Percentiles rank a stretch among this genome's conserved stretches.
phyloP scores from a whole-genome alignment of 2,113 vertebrate genomes.

The Corythornis madagascariensis region DNA sequence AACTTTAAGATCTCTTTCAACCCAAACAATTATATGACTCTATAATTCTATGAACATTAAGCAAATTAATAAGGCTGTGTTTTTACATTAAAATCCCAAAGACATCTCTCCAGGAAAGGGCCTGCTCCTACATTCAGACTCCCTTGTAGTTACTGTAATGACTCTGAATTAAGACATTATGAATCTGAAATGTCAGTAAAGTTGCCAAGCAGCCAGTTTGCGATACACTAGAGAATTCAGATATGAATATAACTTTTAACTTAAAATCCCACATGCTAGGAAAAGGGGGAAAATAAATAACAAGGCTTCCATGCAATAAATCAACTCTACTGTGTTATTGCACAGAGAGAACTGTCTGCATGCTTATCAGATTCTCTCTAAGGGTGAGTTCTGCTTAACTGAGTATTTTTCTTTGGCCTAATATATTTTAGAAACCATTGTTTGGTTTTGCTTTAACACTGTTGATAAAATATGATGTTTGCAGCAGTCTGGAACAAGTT shows the following conservation, averaged over 20 bases:
- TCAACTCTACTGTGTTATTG: not conserved
- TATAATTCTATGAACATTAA: not conserved
- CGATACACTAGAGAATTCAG: constrained; percentile 35
- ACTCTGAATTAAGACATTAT: constrained; percentile 60
- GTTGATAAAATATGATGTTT: constrained; percentile 11
- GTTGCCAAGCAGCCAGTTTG: constrained; percentile 55
- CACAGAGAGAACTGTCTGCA: not conserved
- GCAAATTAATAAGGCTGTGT: not conserved
- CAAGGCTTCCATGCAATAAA: constrained; percentile 38
- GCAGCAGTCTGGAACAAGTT: not conserved
- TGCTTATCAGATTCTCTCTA: constrained; percentile 36
- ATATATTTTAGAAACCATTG: not conserved
- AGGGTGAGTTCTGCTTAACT: not conserved
- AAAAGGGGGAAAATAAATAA: constrained; percentile 39
- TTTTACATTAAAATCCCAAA: constrained; percentile 9
- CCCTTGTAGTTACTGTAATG: constrained; percentile 11
- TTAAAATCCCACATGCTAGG: constrained; percentile 35
- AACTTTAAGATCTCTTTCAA: not conserved
- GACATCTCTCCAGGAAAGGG: not conserved
- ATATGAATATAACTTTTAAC: constrained; percentile 45
- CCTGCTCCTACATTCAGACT: not conserved
- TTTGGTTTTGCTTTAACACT: not conserved
- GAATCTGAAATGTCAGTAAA: constrained; percentile 41
- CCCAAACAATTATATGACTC: not conserved
- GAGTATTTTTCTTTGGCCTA: not conserved